Evolutionary conservation across 2,113 vertebrate genomes (phyloP).

Genomic region (Microcebus tavaratra): DNA sequence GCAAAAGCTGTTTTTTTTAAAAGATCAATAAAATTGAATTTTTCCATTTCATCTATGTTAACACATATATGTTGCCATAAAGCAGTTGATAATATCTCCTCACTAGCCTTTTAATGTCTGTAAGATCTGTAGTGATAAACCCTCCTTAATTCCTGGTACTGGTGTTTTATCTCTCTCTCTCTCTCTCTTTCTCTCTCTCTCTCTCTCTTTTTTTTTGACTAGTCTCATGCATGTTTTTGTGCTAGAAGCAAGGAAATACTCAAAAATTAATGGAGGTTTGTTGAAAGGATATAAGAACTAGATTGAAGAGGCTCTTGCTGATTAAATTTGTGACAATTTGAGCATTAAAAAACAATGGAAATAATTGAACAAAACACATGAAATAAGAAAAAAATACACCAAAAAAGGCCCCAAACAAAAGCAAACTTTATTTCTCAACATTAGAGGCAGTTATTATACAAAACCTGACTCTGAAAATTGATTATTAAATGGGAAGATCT

Average conservation of each 20-base stretch:
- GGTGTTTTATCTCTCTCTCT: neutral
- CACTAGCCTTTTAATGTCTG: neutral
- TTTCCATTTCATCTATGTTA: slow-evolving; percentile 21
- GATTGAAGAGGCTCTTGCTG: neutral
- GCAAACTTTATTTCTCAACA: neutral
- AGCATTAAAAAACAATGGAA: slow-evolving; percentile 22
- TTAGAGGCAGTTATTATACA: neutral
- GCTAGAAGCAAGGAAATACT: neutral
- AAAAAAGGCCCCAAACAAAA: neutral
- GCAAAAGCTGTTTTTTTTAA: neutral
- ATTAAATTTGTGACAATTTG: slow-evolving; percentile 26
- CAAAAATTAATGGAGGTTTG: neutral
- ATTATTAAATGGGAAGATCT: neutral
- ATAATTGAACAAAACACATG: neutral
- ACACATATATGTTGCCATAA: neutral
- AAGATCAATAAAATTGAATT: slow-evolving; percentile 52
- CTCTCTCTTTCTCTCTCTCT: neutral
- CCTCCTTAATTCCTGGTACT: neutral
- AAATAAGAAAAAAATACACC: neutral
- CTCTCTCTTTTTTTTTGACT: neutral
- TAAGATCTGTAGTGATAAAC: neutral
- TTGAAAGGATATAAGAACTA: slow-evolving; percentile 15
- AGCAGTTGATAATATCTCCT: slow-evolving; percentile 9
- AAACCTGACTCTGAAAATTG: neutral
- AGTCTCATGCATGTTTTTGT: neutral